Base-by-base conservation (phyloP, 2,888 invertebrate genomes). In the Ochlodes sylvanus region DNA sequence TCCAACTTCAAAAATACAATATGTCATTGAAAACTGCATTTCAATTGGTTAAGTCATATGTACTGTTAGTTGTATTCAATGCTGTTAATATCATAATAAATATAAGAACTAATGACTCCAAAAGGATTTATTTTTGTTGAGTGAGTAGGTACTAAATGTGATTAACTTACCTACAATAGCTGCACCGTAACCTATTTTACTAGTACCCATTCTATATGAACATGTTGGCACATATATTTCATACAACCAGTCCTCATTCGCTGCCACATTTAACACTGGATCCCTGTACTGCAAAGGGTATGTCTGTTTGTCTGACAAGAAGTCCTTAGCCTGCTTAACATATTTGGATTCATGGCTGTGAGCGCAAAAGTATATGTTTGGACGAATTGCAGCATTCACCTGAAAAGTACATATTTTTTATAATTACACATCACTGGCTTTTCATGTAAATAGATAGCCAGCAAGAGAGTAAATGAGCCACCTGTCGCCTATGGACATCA, bases 171-270 rank as follows among this genome's bases (percentile, higher is more conserved):
- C 96, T 75, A 98, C 87, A 65, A 97, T 90, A 9, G 97, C 97
- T 72, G 96, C 96, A 42, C 98, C 98, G 86, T 96, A 98, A 1
- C 98, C 99, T 87, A 98, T 97, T 74, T 96, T 93, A 3, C 88
- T 84, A 19, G 97, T 97, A 0, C 99, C 99, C 99, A 99, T 99
- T 77, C 99, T 95, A 85, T 99, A 99, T 0, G 98, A 98, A 82
- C 98, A 98, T 0, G 99, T 98, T 2, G 99, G 99, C 73, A 98
- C 97, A 86, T 96, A 95, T 60, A 99, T 95, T 93, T 99, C 99
- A 77, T 95, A 94, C 70, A 95, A 82, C 17, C 85, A 73, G 14
- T 84, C 78, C 0, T 79, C 76, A 2, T 78, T 73, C 6, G 82
- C 79, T 0, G 71, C 42, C 1, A 92, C 73, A n/a, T 79, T 76